A percentile compares a stretch with the other conserved stretches of the same genome.
These are phyloP conservation scores for Sorex araneus DNA, from an alignment of 2,113 vertebrate species.

Conservation along the genomic window DNA sequence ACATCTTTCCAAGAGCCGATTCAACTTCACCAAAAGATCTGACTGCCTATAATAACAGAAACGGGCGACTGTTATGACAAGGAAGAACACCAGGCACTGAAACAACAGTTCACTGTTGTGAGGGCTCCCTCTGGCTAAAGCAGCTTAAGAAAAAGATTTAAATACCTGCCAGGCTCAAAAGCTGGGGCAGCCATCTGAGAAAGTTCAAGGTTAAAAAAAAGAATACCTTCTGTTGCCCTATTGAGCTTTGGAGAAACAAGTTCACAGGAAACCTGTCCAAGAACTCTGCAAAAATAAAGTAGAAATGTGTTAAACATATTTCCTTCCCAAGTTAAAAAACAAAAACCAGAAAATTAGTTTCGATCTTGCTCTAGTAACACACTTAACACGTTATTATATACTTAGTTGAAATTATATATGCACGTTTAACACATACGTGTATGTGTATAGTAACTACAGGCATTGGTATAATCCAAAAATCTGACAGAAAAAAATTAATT, in stretches of 20 bases:
- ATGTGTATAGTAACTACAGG: too few relatives aligned
- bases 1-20: constrained; percentile 96
- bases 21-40: constrained; percentile 95
- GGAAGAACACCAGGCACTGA: background rate
- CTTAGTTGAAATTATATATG: background rate
- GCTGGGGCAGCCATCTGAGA: constrained; percentile 97
- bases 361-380: background rate
- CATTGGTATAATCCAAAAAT: too few relatives aligned
- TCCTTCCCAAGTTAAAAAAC: constrained; percentile 37
- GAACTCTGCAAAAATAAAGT: constrained; percentile 90
- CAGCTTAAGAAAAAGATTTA: constrained; percentile 30
- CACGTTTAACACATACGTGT: too few relatives aligned
- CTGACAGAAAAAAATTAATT: too few relatives aligned
- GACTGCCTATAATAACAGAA: constrained; percentile 91
- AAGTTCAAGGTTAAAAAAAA: constrained; percentile 97
- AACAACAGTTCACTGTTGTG: background rate
- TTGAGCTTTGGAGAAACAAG: constrained; percentile 95
- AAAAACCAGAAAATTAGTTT: constrained; percentile 3
- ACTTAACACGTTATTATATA: background rate
- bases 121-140: background rate
- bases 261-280: constrained; percentile 97
- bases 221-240: constrained; percentile 96
- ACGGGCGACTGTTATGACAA: background rate
- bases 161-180: constrained; percentile 96
- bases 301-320: background rate